phyloP scores from a whole-genome alignment of 2,797 vertebrate species.

The Okamejei kenojei region DNA sequence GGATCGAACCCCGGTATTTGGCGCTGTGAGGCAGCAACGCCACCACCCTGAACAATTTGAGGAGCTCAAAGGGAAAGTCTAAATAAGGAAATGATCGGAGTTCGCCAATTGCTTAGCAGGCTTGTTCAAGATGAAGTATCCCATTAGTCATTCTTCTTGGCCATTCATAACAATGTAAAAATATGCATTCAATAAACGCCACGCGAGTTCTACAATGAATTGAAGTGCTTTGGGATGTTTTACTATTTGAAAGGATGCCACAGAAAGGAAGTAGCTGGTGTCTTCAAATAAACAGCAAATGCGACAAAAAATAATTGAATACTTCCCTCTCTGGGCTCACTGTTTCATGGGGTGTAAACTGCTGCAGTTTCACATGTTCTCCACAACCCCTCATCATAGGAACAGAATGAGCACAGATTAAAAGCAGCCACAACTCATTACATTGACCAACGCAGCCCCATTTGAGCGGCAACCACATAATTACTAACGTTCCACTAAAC shows the following conservation, averaged over 20 bases:
- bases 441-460: neutral
- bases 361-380: neutral
- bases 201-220: too few relatives aligned
- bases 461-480: neutral
- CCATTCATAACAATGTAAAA: neutral
- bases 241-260: neutral
- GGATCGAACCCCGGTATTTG: too few relatives aligned
- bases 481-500: neutral
- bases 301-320: neutral
- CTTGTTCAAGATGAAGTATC: neutral
- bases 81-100: neutral
- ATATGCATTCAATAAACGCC: neutral
- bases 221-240: neutral
- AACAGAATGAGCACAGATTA: slow-evolving; percentile 3
- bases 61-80: neutral
- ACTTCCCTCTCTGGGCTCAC: neutral
- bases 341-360: neutral
- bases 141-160: neutral
- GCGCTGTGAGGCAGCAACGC: too few relatives aligned
- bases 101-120: neutral
- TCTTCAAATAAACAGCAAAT: neutral
- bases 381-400: neutral
- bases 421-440: slow-evolving; percentile 15
- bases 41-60: neutral
- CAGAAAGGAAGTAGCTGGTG: neutral